Conservation (phyloP, 2,797 vertebrate genomes). For the Agapornis canus region DNA sequence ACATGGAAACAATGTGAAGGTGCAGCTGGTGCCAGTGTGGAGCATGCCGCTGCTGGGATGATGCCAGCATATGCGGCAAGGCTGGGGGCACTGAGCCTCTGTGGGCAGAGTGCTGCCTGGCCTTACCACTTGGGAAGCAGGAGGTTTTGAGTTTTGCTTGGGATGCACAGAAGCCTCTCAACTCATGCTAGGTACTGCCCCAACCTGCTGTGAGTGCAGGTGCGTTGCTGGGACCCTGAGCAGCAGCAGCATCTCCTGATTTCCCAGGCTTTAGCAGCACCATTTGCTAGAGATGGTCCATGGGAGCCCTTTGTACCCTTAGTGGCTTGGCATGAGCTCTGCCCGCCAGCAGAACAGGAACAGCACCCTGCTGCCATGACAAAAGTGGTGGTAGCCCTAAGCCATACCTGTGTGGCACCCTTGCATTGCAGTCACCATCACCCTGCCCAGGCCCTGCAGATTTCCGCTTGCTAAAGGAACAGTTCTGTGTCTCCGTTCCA, state of each 20-base stretch:
- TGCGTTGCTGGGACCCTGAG: neutral
- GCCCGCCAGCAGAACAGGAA: accelerated
- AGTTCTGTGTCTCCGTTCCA: neutral
- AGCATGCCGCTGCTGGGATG: neutral
- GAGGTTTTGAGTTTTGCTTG: neutral
- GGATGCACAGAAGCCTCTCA: accelerated
- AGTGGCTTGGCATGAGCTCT: neutral
- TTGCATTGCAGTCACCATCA: neutral
- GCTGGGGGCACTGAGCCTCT: neutral
- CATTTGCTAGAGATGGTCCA: neutral
- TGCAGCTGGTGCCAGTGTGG: accelerated
- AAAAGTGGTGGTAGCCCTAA: neutral
- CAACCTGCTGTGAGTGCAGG: accelerated
- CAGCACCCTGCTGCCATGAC: neutral
- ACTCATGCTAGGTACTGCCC: neutral
- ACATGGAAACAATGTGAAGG: neutral
- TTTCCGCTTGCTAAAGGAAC: neutral
- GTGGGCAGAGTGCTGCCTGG: neutral
- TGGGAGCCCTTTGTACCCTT: neutral
- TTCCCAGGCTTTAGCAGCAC: neutral
- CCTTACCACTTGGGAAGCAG: neutral
- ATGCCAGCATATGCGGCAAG: neutral
- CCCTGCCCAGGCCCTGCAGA: neutral
- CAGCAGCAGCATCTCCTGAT: neutral
- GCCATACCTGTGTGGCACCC: neutral